phyloP scores from a whole-genome alignment of 2,888 invertebrate species.

The Oscheius sp. region DNA sequence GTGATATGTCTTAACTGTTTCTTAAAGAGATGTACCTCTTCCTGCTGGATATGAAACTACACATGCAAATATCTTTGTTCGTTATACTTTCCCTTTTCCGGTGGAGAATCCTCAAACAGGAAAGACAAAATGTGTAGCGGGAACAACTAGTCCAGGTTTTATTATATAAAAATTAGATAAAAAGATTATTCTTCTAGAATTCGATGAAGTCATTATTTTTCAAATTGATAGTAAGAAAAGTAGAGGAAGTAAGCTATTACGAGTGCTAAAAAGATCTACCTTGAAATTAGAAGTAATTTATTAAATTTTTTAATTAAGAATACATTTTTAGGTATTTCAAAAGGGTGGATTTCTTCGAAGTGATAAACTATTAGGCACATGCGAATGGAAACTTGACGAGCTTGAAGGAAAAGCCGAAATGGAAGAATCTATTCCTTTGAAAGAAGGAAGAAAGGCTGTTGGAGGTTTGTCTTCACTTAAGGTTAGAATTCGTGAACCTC shows the following conservation, averaged over 20 bases:
- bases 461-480: conserved; percentile 50
- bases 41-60: conserved; percentile 54
- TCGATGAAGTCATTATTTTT: conserved; percentile 48
- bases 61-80: conserved; percentile 52
- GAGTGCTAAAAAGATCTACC: conserved; percentile 87
- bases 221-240: conserved; percentile 51
- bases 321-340: conserved; percentile 70
- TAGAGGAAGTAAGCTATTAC: conserved; percentile 76
- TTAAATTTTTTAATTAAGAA: conserved; percentile 74
- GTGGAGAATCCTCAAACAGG: conserved; percentile 79
- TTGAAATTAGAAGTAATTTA: conserved; percentile 82
- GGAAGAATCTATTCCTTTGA: conserved; percentile 78
- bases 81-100: conserved; percentile 88
- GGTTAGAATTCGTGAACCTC: conserved; percentile 57
- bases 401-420: conserved; percentile 86
- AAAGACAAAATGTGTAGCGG: conserved; percentile 82
- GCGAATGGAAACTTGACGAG: conserved; percentile 84
- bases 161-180: background rate
- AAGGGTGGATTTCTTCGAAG: conserved; percentile 92
- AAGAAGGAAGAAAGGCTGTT: conserved; percentile 54
- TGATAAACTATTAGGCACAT: conserved; percentile 85
- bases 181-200: conserved; percentile 47
- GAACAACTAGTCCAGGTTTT: conserved; percentile 84
- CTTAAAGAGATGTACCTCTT: conserved; percentile 52
- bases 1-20: background rate